These are phyloP conservation scores for Calidris pygmaea DNA, from an alignment of 2,113 vertebrate genomes.

Conservation along the genomic window DNA sequence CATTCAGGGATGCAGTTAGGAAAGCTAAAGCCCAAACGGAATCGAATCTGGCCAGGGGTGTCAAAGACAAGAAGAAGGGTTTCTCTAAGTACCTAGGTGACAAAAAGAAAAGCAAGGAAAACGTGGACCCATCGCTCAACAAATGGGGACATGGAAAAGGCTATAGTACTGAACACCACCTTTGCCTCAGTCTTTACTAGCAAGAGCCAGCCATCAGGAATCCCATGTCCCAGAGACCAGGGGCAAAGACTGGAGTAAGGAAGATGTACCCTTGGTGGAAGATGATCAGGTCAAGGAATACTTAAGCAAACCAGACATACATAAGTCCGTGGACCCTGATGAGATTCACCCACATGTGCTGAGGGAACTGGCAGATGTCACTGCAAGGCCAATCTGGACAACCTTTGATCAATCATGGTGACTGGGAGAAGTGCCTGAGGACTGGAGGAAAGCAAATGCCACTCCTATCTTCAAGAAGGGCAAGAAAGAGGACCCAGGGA, in stretches of 20 bases:
- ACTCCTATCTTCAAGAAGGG: background rate
- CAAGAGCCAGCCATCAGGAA: background rate
- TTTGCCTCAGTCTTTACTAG: background rate
- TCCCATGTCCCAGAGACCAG: background rate
- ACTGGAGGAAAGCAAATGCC: background rate
- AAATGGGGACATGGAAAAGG: background rate
- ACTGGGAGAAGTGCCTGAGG: background rate
- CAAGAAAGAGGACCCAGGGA: background rate
- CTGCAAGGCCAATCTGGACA: background rate
- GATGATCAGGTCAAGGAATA: background rate
- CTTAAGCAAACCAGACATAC: background rate
- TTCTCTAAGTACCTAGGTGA: rapidly evolving
- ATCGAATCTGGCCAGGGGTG: background rate
- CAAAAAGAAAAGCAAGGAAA: background rate
- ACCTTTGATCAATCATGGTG: background rate
- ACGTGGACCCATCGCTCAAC: background rate
- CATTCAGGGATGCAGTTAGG: background rate
- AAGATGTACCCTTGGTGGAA: background rate
- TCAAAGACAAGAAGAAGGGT: background rate
- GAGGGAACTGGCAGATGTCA: background rate
- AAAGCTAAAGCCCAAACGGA: background rate
- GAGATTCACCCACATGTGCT: background rate
- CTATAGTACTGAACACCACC: background rate
- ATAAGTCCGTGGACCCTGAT: background rate
- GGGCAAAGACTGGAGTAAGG: background rate